These are phyloP conservation scores for Petrocephalus sullivani DNA, from an alignment of 2,797 vertebrate genomes.

Conservation along the genomic window DNA sequence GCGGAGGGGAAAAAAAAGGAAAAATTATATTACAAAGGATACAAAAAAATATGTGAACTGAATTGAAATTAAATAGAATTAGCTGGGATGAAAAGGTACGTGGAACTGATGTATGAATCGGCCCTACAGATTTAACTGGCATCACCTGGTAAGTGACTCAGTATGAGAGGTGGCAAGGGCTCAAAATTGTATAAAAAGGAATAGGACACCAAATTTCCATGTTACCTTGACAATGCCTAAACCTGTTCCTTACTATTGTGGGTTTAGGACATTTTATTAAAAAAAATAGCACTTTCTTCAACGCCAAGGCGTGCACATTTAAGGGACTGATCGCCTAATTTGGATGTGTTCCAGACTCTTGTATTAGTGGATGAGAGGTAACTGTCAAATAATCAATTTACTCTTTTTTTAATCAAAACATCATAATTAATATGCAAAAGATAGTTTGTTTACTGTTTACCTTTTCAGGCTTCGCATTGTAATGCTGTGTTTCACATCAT, in stretches of 20 bases:
- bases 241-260: not conserved
- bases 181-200: not conserved
- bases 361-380: not conserved
- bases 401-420: not conserved
- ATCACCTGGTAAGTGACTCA: no score
- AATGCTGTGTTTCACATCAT: not conserved
- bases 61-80: no score
- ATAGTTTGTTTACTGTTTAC: not conserved
- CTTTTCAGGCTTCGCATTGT: not conserved
- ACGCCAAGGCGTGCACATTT: not conserved
- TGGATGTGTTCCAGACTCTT: not conserved
- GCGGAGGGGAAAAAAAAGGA: no score
- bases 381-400: no score
- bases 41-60: not conserved
- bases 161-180: not conserved
- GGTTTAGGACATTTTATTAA: not conserved
- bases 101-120: no score
- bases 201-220: not conserved
- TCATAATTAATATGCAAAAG: not conserved
- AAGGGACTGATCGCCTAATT: not conserved
- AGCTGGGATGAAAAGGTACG: no score
- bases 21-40: not conserved
- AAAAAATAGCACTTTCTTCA: not conserved
- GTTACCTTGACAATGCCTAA: not conserved
- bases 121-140: not conserved